Conservation (phyloP, 1,140 invertebrate genomes). For the Drosophila ficusphila region DNA sequence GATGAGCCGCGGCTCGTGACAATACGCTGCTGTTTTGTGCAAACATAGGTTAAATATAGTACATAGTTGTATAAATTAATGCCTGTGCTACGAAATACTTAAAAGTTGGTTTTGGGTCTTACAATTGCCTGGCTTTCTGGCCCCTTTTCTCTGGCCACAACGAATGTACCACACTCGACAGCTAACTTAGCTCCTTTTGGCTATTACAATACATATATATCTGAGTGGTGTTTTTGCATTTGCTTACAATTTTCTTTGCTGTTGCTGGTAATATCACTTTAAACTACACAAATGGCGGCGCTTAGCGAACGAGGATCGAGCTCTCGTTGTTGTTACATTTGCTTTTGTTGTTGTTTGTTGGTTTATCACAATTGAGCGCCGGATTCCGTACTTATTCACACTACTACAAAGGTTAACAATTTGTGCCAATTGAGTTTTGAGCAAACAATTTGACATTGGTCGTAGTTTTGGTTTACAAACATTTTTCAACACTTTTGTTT, state of each 20-base stretch:
- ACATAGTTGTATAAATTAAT: constrained; percentile 72
- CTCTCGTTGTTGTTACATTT: constrained; percentile 65
- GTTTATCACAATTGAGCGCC: constrained; percentile 77
- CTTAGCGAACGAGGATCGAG: constrained; percentile 49
- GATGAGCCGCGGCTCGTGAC: constrained; percentile 25
- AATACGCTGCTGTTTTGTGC: constrained; percentile 64
- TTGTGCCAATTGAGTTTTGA: constrained; percentile 75
- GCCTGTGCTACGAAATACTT: constrained; percentile 75
- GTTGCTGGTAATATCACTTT: constrained; percentile 74
- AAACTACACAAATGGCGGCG: constrained; percentile 77
- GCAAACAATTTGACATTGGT: constrained; percentile 76
- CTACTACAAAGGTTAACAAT: constrained; percentile 80
- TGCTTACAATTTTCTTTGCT: constrained; percentile 50
- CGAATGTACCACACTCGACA: constrained; percentile 40
- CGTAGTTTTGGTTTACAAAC: constrained; percentile 68
- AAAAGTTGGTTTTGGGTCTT: constrained; percentile 36
- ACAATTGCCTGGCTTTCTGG: constrained; percentile 25
- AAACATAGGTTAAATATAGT: constrained; percentile 67
- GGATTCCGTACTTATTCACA: constrained; percentile 62
- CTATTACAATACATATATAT: constrained; percentile 41
- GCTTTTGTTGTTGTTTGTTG: constrained; percentile 59
- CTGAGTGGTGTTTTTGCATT: constrained; percentile 32
- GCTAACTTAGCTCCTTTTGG: constrained; percentile 13
- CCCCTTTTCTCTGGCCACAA: constrained; percentile 51
- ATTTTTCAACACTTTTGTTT: constrained; percentile 50